Conservation (phyloP, 2,797 vertebrate genomes). For the Rhynchotus rufescens region DNA sequence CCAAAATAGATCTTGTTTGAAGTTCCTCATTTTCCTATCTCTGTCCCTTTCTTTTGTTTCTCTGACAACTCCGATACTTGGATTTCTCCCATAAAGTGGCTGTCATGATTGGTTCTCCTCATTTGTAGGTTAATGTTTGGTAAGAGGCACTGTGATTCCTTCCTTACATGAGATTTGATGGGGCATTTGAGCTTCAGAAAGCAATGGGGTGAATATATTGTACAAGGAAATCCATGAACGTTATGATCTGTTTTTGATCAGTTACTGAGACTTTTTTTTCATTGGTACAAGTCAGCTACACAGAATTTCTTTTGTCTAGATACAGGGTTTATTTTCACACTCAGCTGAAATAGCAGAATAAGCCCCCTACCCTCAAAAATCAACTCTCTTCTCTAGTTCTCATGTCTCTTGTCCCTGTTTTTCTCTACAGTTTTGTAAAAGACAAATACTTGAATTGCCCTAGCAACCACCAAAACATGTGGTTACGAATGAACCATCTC, state of each 20-base stretch:
- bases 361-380: not conserved
- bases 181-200: not conserved
- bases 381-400: not conserved
- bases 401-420: not conserved
- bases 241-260: not conserved
- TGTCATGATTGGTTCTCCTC: not conserved
- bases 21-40: not conserved
- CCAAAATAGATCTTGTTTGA: not conserved
- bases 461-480: not conserved
- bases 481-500: not conserved
- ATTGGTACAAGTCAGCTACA: not conserved
- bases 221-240: not conserved
- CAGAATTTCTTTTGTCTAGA: not conserved
- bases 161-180: not conserved
- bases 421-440: not conserved
- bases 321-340: not conserved
- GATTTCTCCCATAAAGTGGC: not conserved
- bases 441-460: not conserved
- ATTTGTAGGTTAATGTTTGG: not conserved
- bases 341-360: not conserved
- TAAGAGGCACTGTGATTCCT: not conserved
- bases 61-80: not conserved
- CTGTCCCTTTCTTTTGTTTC: not conserved
- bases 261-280: not conserved
- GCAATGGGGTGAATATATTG: not conserved